phyloP scores from a whole-genome alignment of 2,888 invertebrate species.

The Synergus japonicus region DNA sequence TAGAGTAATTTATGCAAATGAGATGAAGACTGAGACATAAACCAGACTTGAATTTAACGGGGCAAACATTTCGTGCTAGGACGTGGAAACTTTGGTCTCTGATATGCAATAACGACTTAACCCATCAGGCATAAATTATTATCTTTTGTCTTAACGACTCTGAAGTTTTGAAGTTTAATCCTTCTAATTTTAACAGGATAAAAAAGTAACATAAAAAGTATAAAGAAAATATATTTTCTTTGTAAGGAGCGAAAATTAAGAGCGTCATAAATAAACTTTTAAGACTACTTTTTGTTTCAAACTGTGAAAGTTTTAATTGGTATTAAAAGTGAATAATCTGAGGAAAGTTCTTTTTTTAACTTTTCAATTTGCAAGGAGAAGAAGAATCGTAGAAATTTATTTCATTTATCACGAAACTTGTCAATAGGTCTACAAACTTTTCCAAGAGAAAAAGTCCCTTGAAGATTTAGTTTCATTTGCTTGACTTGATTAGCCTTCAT shows the following conservation, averaged over 20 bases:
- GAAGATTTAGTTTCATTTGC: slow-evolving; percentile 1
- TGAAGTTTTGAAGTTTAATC: not conserved
- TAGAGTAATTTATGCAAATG: slow-evolving; percentile 18
- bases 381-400: not conserved
- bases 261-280: not conserved
- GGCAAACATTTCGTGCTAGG: slow-evolving; percentile 11
- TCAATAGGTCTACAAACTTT: not conserved
- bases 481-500: slow-evolving; percentile 5
- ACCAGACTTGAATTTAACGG: slow-evolving; percentile 30
- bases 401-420: not conserved
- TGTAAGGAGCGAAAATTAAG: not conserved
- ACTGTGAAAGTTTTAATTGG: not conserved
- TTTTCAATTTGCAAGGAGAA: not conserved
- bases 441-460: not conserved
- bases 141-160: slow-evolving; percentile 25
- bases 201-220: not conserved
- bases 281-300: not conserved
- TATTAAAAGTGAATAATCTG: not conserved
- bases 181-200: not conserved
- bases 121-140: slow-evolving; percentile 37
- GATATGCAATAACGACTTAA: slow-evolving; percentile 37
- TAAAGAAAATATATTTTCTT: not conserved
- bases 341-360: not conserved
- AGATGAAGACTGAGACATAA: slow-evolving; percentile 31
- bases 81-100: slow-evolving; percentile 34